Evolutionary conservation across 2,113 vertebrate species (phyloP).

Genomic region (Protobothrops flavoviridis): DNA sequence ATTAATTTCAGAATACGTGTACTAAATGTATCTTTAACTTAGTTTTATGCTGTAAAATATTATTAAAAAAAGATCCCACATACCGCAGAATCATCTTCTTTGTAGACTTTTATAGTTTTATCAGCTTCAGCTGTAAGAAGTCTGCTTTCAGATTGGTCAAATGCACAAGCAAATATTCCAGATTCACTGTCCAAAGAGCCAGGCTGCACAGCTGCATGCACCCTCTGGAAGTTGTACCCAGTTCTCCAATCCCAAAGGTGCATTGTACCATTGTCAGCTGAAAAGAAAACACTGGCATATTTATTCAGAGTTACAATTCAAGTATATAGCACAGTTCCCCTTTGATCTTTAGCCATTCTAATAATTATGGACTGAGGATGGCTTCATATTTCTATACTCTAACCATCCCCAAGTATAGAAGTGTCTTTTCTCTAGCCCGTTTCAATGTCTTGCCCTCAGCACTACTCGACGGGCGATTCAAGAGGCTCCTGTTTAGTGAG

Average conservation of each 20-base stretch:
- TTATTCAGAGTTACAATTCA: accelerated
- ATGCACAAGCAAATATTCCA: slow-evolving; percentile 93
- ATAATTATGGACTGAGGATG: too few species aligned
- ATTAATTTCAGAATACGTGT: not conserved
- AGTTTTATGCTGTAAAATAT: not conserved
- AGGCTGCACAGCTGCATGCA: slow-evolving; percentile 95
- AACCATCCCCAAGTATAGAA: too few species aligned
- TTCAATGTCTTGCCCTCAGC: too few species aligned
- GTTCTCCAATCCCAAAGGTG: slow-evolving; percentile 99
- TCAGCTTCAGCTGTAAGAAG: slow-evolving; percentile 95
- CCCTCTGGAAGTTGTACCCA: slow-evolving; percentile 96
- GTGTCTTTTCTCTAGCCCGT: too few species aligned
- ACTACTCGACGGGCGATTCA: too few species aligned
- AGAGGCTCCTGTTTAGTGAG: too few species aligned
- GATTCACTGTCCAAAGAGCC: slow-evolving; percentile 98
- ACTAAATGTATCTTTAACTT: not conserved
- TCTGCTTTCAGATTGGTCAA: slow-evolving; percentile 92
- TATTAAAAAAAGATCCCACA: slow-evolving; percentile 14
- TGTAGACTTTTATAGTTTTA: slow-evolving; percentile 98
- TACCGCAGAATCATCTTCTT: slow-evolving; percentile 94
- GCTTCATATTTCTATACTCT: too few species aligned
- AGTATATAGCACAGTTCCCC: too few species aligned
- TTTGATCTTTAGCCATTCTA: too few species aligned
- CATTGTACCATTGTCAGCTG: slow-evolving; percentile 98
- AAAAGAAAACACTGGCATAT: slow-evolving; percentile 18